Evolutionary conservation across 2,888 invertebrate species (phyloP).

Genomic region (Notocelia uddmanniana): DNA sequence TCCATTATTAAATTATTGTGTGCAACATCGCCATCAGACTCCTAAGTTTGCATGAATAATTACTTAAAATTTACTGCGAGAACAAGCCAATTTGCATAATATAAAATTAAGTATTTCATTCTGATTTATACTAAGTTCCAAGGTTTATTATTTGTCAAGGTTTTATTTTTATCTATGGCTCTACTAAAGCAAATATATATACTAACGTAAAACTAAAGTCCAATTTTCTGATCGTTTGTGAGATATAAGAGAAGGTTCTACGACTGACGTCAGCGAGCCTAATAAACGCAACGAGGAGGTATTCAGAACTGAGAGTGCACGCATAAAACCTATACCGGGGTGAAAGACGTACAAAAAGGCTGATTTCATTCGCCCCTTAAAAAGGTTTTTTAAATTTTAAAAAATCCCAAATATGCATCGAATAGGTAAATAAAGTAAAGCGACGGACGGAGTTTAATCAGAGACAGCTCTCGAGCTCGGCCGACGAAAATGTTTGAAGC

Average conservation of each 20-base stretch:
- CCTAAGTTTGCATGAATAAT: conserved; percentile 36
- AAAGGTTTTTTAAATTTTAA: conserved; percentile 16
- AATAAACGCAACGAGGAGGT: conserved; percentile 19
- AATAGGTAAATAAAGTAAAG: conserved; percentile 45
- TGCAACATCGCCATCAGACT: conserved; percentile 46
- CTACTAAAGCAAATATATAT: no score
- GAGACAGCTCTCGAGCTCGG: conserved; percentile 65
- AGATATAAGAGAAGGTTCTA: neutral
- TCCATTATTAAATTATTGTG: conserved; percentile 53
- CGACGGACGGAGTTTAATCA: conserved; percentile 72
- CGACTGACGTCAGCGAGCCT: neutral
- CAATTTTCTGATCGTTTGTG: neutral
- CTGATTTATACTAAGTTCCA: neutral
- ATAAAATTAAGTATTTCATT: conserved; percentile 18
- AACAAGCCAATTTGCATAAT: conserved; percentile 15
- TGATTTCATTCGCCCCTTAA: conserved; percentile 42
- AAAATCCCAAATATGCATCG: conserved; percentile 31
- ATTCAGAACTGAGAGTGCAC: conserved; percentile 11
- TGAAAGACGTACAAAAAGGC: conserved; percentile 56
- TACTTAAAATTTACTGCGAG: conserved; percentile 11
- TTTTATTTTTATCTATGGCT: neutral
- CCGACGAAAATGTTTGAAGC: conserved; percentile 71
- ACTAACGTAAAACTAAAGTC: no score
- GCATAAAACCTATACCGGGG: conserved; percentile 13
- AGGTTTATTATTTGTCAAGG: neutral